A percentile compares a stretch with the other conserved stretches of the same genome.
Conservation (phyloP, 2,888 invertebrate species). For the Mantis religiosa region DNA sequence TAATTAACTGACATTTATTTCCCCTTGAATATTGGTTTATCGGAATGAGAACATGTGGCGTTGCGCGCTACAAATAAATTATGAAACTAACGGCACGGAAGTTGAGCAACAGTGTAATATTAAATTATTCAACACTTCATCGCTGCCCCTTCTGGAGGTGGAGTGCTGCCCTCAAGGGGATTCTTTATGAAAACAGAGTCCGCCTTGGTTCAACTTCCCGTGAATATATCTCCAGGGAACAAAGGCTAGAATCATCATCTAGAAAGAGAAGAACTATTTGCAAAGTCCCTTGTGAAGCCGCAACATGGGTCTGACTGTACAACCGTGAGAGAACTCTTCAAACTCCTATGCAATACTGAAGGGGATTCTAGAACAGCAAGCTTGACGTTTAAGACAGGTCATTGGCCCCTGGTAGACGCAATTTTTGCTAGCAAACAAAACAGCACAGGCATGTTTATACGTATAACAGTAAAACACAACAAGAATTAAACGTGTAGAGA, state of each 20-base stretch:
- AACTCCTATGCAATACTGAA: too few species aligned
- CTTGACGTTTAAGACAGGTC: too few species aligned
- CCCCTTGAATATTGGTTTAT: background rate
- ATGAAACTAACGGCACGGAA: background rate
- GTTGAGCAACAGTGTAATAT: background rate
- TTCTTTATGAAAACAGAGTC: background rate
- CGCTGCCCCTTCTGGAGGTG: background rate
- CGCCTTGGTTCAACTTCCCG: background rate
- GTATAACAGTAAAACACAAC: too few species aligned
- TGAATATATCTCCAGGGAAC: background rate
- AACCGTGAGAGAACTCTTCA: background rate
- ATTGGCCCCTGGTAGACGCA: too few species aligned
- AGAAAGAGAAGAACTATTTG: background rate
- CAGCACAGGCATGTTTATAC: too few species aligned
- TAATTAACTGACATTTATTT: background rate
- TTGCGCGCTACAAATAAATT: background rate
- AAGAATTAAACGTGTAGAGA: too few species aligned
- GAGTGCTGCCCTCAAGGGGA: background rate
- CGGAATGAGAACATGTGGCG: background rate
- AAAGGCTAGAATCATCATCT: background rate
- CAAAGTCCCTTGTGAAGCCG: background rate
- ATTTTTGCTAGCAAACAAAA: too few species aligned
- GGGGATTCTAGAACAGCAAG: too few species aligned
- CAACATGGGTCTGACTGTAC: background rate
- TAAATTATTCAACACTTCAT: background rate